Conservation (phyloP, 2,888 invertebrate species). For the Drosophila pegasa region DNA sequence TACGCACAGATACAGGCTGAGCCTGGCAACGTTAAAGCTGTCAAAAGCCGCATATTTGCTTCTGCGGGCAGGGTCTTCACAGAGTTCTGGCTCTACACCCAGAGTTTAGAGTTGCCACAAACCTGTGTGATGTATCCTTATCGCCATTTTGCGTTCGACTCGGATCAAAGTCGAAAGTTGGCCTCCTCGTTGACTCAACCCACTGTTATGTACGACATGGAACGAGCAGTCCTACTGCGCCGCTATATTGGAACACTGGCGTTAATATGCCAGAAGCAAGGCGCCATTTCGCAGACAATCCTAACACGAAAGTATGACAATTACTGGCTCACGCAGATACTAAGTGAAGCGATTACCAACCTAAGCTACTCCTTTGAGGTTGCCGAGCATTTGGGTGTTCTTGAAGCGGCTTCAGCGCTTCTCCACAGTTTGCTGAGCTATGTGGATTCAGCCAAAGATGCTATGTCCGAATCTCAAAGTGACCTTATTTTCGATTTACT, state of each 20-base stretch:
- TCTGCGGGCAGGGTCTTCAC: constrained; percentile 76
- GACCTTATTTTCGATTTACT: constrained; percentile 74
- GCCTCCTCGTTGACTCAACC: constrained; percentile 63
- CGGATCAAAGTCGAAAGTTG: constrained; percentile 33
- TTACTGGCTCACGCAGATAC: constrained; percentile 74
- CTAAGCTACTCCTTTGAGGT: constrained; percentile 80
- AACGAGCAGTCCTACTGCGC: constrained; percentile 75
- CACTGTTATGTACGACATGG: constrained; percentile 59
- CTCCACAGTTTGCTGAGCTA: constrained; percentile 60
- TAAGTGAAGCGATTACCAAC: constrained; percentile 73
- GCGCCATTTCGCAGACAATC: constrained; percentile 52
- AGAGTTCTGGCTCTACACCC: constrained; percentile 81
- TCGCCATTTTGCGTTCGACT: constrained; percentile 63
- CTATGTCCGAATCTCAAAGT: constrained; percentile 11
- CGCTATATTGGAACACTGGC: constrained; percentile 79
- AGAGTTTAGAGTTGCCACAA: constrained; percentile 76
- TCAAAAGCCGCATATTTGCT: constrained; percentile 26
- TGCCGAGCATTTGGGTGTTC: constrained; percentile 78
- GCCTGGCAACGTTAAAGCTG: constrained; percentile 3
- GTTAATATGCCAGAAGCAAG: constrained; percentile 66
- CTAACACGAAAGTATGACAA: constrained; percentile 69
- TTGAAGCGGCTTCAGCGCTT: constrained; percentile 74
- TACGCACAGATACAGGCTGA: constrained; percentile 71
- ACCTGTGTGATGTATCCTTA: constrained; percentile 74
- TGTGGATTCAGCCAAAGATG: constrained; percentile 7